Evolutionary conservation across 2,888 invertebrate genomes (phyloP), one percentile per base, ranked within the genome.

Genomic region (Odiellus spinosus): DNA sequence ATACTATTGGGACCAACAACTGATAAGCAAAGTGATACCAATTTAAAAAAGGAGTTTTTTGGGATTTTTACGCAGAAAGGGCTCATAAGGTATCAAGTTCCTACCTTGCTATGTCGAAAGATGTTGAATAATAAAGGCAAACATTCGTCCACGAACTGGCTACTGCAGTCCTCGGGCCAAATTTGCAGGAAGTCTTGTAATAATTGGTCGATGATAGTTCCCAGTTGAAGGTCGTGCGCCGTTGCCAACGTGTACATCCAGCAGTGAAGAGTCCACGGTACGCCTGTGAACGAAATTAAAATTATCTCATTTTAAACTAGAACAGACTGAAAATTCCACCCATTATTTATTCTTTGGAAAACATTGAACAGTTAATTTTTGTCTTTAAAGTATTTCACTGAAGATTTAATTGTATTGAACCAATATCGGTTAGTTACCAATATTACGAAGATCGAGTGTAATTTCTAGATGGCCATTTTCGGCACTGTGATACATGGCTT

Each of bases 401-500:
- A n/a, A n/a, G n/a, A n/a, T n/a, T n/a, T n/a, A n/a, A n/a, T n/a
- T n/a, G n/a, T n/a, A n/a, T n/a, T n/a, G n/a, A n/a, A n/a, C n/a
- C n/a, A n/a, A n/a, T n/a, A n/a, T n/a, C n/a, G n/a, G n/a, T n/a
- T n/a, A n/a, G n/a, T 47, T 35, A 62, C 63, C 85, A 44, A 87
- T 67, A 35, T 82, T 80, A 48, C 87, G 75, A 32, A 91, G 71
- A 62, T 90, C 88, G 59, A 88, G 73, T 0, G 88, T 87, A 55
- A 90, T 82, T 61, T 90, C 88, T 18, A 55, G 46, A 65, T 87
- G 82, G 60, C 86, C 85, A 63, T 84, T 86, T 66, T 90, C 90
- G 0, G 87, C 83, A 51, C 86, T 85, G 62, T 87, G 87, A 63
- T 90, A 91, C 84, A 91, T 84, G 18, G 90, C 87, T 66, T 90